Evolutionary conservation across 1,140 invertebrate species (phyloP).

Genomic region (Goniozus legneri): DNA sequence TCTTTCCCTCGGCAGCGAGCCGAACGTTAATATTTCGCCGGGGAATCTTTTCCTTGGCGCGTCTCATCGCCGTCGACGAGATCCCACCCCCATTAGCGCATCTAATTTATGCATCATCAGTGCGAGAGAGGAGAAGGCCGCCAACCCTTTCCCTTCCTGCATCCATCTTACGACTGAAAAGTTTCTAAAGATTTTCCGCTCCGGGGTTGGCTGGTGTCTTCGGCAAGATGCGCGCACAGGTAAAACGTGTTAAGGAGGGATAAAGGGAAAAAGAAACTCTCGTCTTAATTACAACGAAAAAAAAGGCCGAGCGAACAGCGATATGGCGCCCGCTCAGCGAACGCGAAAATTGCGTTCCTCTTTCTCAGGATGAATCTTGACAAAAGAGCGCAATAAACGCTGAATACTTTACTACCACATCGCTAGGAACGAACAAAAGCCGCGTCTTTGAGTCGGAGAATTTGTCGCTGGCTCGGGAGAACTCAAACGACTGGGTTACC

Average conservation of each 20-base stretch:
- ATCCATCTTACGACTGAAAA: conserved; percentile 46
- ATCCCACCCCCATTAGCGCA: conserved; percentile 40
- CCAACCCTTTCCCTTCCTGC: conserved; percentile 44
- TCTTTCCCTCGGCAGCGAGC: neutral
- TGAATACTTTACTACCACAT: too few relatives aligned
- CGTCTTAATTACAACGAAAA: conserved; percentile 42
- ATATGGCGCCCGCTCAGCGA: conserved; percentile 13
- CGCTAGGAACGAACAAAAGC: too few relatives aligned
- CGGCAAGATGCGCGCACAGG: neutral
- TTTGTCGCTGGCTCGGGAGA: too few relatives aligned
- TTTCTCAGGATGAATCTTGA: too few relatives aligned
- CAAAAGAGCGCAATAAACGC: too few relatives aligned
- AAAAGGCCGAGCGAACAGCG: conserved; percentile 22
- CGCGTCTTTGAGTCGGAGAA: too few relatives aligned
- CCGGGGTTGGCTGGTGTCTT: neutral
- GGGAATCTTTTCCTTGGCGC: conserved; percentile 31
- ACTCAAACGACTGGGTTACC: too few relatives aligned
- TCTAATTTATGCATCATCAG: conserved; percentile 49
- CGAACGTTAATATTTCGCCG: conserved; percentile 40
- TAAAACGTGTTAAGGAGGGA: too few relatives aligned
- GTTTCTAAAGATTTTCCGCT: conserved; percentile 40
- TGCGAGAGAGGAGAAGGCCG: conserved; percentile 12
- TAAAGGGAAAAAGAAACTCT: conserved; percentile 4
- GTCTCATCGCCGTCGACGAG: conserved; percentile 24
- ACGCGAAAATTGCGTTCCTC: too few relatives aligned